Evolutionary conservation across 2,113 vertebrate species (phyloP).

Genomic region (Cariama cristata): DNA sequence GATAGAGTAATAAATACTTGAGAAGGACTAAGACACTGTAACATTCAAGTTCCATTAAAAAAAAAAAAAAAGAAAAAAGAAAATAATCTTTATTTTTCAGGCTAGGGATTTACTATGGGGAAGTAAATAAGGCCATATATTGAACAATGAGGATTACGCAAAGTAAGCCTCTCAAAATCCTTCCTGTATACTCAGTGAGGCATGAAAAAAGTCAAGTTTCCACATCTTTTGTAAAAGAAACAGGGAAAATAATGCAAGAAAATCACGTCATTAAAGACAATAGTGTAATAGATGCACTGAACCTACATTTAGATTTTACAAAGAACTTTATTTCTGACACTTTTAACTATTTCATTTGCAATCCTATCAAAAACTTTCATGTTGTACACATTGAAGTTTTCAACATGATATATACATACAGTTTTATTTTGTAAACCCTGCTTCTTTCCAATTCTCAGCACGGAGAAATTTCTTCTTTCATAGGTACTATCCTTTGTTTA

Average conservation of each 20-base stretch:
- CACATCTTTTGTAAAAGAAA: neutral
- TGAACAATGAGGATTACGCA: neutral
- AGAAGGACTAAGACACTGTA: neutral
- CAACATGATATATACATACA: neutral
- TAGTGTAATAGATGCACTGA: neutral
- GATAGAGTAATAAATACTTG: neutral
- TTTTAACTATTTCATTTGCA: neutral
- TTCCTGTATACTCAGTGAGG: neutral
- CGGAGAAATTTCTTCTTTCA: neutral
- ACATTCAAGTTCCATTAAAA: neutral
- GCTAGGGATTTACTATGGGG: neutral
- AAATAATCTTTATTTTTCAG: slow-evolving; percentile 4
- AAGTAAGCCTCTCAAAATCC: neutral
- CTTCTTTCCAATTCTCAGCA: neutral
- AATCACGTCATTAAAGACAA: neutral
- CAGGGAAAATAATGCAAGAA: neutral
- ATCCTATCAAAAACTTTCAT: neutral
- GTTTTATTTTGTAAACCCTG: neutral
- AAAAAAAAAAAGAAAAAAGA: neutral
- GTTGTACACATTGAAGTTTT: neutral
- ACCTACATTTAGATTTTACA: neutral
- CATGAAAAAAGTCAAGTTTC: neutral
- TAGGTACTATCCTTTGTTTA: neutral
- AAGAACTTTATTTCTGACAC: neutral
- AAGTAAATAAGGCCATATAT: neutral